Evolutionary conservation across 30 jellyfish, hydroid and myxozoan species (phyloP).

Genomic region (Hydractinia echinata): DNA sequence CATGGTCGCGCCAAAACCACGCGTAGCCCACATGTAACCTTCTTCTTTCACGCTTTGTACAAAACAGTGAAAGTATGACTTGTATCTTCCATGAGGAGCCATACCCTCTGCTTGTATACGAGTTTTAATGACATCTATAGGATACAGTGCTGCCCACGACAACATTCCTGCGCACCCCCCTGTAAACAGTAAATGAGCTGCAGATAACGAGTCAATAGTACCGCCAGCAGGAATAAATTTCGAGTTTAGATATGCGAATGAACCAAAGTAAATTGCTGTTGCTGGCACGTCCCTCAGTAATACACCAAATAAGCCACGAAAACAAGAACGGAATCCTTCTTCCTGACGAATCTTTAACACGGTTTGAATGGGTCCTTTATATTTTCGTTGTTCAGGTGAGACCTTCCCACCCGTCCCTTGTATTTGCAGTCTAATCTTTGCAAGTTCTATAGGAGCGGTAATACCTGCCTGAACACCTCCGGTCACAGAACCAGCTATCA

Average conservation of each 20-base stretch:
- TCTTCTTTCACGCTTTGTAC: slow-evolving; percentile 15
- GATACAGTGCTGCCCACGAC: slow-evolving; percentile 42
- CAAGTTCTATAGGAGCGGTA: slow-evolving; percentile 48
- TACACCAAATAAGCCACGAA: slow-evolving; percentile 33
- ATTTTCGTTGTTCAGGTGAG: neutral
- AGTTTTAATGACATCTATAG: slow-evolving; percentile 44
- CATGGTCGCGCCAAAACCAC: slow-evolving; percentile 44
- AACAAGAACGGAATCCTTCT: slow-evolving; percentile 25
- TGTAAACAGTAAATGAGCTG: slow-evolving; percentile 1
- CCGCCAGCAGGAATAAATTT: slow-evolving; percentile 18
- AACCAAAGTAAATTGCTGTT: slow-evolving; percentile 35
- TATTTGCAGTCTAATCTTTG: slow-evolving; percentile 29
- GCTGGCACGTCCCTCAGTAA: slow-evolving; percentile 42
- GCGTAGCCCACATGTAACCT: slow-evolving; percentile 22
- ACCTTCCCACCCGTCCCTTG: slow-evolving; percentile 35
- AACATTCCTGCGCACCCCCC: slow-evolving; percentile 44
- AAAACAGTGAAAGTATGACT: slow-evolving; percentile 12
- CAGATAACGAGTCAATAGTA: slow-evolving; percentile 2
- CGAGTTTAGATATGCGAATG: neutral
- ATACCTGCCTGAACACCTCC: slow-evolving; percentile 36
- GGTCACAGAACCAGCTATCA: slow-evolving; percentile 41
- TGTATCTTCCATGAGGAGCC: slow-evolving; percentile 31
- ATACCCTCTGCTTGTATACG: slow-evolving; percentile 50
- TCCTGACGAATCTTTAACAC: neutral
- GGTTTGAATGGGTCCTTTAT: slow-evolving; percentile 44